phyloP scores from a whole-genome alignment of 1,140 invertebrate genomes.

The Drosophila triauraria region DNA sequence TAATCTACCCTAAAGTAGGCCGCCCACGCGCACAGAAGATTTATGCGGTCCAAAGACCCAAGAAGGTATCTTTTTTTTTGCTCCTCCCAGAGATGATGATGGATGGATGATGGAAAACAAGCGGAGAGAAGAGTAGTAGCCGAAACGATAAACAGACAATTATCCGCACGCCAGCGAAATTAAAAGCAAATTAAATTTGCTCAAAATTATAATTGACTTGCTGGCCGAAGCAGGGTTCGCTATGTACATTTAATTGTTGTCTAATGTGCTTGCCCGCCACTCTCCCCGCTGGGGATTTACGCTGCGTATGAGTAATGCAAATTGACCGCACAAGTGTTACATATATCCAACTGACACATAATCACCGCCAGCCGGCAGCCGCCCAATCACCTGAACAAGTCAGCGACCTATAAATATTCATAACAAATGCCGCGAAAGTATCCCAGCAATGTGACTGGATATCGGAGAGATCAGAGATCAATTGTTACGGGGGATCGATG shows the following conservation, averaged over 20 bases:
- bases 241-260: slow-evolving; percentile 71
- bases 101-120: slow-evolving; percentile 9
- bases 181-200: slow-evolving; percentile 59
- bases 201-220: slow-evolving; percentile 61
- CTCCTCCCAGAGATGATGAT: slow-evolving; percentile 12
- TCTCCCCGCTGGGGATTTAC: slow-evolving; percentile 16
- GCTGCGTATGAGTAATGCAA: slow-evolving; percentile 62
- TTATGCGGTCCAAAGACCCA: slow-evolving; percentile 26
- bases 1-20: slow-evolving; percentile 43
- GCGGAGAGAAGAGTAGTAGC: not conserved
- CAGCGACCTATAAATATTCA: slow-evolving; percentile 58
- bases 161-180: slow-evolving; percentile 64
- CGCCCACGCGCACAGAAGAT: slow-evolving; percentile 45
- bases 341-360: slow-evolving; percentile 37
- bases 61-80: slow-evolving; percentile 17
- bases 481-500: slow-evolving; percentile 22
- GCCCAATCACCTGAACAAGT: slow-evolving; percentile 40
- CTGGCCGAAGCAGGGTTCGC: slow-evolving; percentile 16
- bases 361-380: slow-evolving; percentile 4
- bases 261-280: slow-evolving; percentile 37
- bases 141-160: slow-evolving; percentile 43
- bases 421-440: slow-evolving; percentile 38
- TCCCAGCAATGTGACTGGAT: slow-evolving; percentile 36
- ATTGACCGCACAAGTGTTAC: slow-evolving; percentile 48
- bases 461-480: slow-evolving; percentile 23